A percentile compares a stretch with the other conserved stretches of the same genome.
phyloP scores from a whole-genome alignment of 2,888 invertebrate genomes.

The Chrysopilus asiliformis region DNA sequence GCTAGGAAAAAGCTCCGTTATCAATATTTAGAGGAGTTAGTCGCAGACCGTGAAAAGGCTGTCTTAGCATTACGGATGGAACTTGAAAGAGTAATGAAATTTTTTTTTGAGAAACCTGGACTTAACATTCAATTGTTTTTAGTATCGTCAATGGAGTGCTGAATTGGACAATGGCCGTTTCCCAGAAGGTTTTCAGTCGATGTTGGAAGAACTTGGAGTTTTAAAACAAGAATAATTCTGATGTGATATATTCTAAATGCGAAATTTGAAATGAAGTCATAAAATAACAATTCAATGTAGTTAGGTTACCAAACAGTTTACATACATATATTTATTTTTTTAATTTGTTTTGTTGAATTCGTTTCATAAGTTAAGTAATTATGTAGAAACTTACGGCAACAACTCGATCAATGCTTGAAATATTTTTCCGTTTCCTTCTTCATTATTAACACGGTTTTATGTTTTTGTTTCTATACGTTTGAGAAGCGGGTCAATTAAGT shows the following conservation, averaged over 20 bases:
- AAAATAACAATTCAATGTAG: too few species aligned
- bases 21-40: conserved; percentile 91
- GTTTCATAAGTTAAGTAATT: too few species aligned
- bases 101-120: conserved; percentile 1
- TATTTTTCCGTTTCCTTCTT: too few species aligned
- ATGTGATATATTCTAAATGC: conserved; percentile 1
- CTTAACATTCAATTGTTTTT: neutral
- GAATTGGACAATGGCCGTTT: conserved; percentile 69
- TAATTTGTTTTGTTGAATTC: too few species aligned
- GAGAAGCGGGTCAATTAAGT: too few species aligned
- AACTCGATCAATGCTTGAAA: too few species aligned
- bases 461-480: too few species aligned
- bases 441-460: too few species aligned
- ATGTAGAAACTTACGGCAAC: too few species aligned
- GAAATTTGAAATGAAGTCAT: too few species aligned
- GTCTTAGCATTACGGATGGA: conserved; percentile 78
- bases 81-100: conserved; percentile 61
- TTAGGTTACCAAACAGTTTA: too few species aligned
- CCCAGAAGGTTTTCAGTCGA: conserved; percentile 63
- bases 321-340: too few species aligned
- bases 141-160: conserved; percentile 69
- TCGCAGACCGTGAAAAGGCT: conserved; percentile 84
- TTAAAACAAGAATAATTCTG: conserved; percentile 48
- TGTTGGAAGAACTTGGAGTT: conserved; percentile 60
- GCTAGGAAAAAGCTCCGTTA: conserved; percentile 93